Base-by-base conservation (phyloP, 1,140 invertebrate genomes). In the Pseudomyrmex concolor region DNA sequence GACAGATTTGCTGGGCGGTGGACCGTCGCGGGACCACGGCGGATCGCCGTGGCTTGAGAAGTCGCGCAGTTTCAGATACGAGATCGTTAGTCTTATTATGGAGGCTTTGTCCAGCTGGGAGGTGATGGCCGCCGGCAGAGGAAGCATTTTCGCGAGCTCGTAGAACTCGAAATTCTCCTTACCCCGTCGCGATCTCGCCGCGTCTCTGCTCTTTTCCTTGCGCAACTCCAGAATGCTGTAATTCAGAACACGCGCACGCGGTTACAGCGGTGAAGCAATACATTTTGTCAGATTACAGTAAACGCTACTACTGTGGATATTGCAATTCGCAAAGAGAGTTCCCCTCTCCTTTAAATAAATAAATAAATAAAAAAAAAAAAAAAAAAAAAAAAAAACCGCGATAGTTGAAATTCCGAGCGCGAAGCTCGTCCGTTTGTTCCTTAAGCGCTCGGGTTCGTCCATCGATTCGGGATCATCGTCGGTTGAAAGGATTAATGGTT, bases 121-220 rank as follows among this genome's bases (percentile, higher is more conserved):
- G 86, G 99, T 99, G 93, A 99, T 99, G 90, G 98, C 98, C 2
- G 97, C 97, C 0, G 99, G 99, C 54, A 99, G 95, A 0, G 99
- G 99, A 86, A 99, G 95, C 97, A 99, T 98, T 95, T 99, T 99
- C 83, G 99, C 98, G 93, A 99, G 95, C 95, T 99, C 98, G 95
- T 99, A 99, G 95, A 99, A 99, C 94, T 99, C 99, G 93, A 97
- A 99, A 95, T 99, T 99, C 94, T 99, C 99, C 91, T 99, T 99
- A 34, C 98, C 98, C 54, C 99, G 96, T 51, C 99, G 95, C 8
- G 98, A 98, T 66, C 99, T 95, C 1, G 99, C 99, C 51, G 99
- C 99, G 94, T 99, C 98, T 90, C 98, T 95, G 62, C 98, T 99
- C 94, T 99, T 99, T 94, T 99, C 99, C 94, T 99, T 99, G 83